phyloP scores from a whole-genome alignment of 2,888 invertebrate genomes.

The Melipona beecheii region DNA sequence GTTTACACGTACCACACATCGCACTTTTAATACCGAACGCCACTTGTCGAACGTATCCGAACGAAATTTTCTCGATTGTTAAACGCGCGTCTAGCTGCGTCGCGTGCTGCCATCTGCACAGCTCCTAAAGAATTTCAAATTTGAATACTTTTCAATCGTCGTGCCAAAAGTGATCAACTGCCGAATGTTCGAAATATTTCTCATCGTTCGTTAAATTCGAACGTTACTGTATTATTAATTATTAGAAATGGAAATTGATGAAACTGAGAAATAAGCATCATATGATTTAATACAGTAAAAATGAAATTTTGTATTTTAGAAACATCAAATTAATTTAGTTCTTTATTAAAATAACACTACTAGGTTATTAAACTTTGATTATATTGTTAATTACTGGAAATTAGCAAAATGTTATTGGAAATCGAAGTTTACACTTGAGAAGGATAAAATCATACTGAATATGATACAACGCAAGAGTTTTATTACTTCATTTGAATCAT shows the following conservation, averaged over 20 bases:
- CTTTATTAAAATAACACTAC: too few relatives aligned
- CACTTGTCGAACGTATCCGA: slow-evolving; percentile 17
- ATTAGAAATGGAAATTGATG: neutral
- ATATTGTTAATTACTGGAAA: too few relatives aligned
- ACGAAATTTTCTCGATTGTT: slow-evolving; percentile 1
- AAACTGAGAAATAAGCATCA: neutral
- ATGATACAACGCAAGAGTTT: too few relatives aligned
- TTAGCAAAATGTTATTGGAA: too few relatives aligned
- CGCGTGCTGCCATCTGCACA: slow-evolving; percentile 29
- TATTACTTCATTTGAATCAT: neutral
- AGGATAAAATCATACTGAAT: too few relatives aligned
- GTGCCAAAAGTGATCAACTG: neutral
- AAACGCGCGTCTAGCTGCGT: neutral
- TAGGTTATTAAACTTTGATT: too few relatives aligned
- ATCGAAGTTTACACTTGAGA: too few relatives aligned
- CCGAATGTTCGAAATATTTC: neutral
- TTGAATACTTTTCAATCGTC: neutral
- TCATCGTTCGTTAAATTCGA: neutral
- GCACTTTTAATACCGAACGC: slow-evolving; percentile 32
- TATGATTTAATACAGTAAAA: neutral
- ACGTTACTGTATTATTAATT: neutral
- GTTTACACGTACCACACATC: slow-evolving; percentile 44
- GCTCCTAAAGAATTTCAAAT: neutral
- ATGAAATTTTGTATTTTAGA: neutral
- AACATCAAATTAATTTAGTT: neutral